Conservation (phyloP, 2,888 invertebrate species). For the Drosophila tanythrix region DNA sequence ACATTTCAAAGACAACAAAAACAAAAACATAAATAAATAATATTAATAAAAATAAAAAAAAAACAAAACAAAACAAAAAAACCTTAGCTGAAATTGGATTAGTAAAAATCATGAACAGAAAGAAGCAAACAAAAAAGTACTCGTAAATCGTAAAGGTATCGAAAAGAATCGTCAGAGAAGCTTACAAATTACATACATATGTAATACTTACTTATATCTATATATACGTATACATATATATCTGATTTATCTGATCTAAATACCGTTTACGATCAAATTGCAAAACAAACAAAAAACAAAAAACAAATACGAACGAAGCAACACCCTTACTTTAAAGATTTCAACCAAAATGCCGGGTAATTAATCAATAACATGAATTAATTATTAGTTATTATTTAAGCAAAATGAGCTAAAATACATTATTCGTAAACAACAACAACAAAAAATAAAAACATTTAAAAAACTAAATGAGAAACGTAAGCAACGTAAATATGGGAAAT, state of each 20-base stretch:
- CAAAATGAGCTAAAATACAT: slow-evolving; percentile 49
- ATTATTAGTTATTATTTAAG: slow-evolving; percentile 70
- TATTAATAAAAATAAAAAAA: slow-evolving; percentile 4
- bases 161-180: slow-evolving; percentile 45
- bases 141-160: slow-evolving; percentile 50
- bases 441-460: not conserved
- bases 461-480: slow-evolving; percentile 54
- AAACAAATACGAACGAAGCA: slow-evolving; percentile 3
- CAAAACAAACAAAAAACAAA: not conserved
- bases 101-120: slow-evolving; percentile 55
- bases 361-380: slow-evolving; percentile 71
- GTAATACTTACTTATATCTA: slow-evolving; percentile 30
- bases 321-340: slow-evolving; percentile 67
- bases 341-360: slow-evolving; percentile 78
- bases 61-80: slow-evolving; percentile 16
- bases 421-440: slow-evolving; percentile 37
- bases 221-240: slow-evolving; percentile 11
- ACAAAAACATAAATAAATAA: slow-evolving; percentile 8
- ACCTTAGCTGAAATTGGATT: slow-evolving; percentile 75
- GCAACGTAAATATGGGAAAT: slow-evolving; percentile 78
- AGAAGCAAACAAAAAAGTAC: slow-evolving; percentile 19
- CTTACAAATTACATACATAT: slow-evolving; percentile 44
- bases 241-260: slow-evolving; percentile 28
- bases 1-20: slow-evolving; percentile 29
- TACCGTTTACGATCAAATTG: slow-evolving; percentile 37